Conservation (phyloP, 2,888 invertebrate genomes). For the Thera obeliscata region DNA sequence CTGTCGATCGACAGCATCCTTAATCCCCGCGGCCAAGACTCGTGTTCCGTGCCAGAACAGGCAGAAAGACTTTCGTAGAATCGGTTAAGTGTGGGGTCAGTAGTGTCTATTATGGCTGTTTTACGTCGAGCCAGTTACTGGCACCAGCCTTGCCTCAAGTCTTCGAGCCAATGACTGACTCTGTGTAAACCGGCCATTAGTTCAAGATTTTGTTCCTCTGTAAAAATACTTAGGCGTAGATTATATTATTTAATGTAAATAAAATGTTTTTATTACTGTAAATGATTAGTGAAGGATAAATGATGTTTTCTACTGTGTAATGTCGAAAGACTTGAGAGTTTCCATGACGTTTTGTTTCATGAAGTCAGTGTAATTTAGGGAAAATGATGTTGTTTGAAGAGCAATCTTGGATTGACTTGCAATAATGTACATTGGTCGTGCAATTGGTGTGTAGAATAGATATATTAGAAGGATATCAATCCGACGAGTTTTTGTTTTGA, state of each 20-base stretch:
- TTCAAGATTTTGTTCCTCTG: conserved; percentile 82
- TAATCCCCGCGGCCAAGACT: conserved; percentile 65
- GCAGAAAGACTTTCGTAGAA: conserved; percentile 60
- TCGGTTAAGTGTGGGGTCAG: conserved; percentile 64
- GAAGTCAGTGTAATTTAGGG: conserved; percentile 33
- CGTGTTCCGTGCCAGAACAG: conserved; percentile 69
- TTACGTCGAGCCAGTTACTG: conserved; percentile 12
- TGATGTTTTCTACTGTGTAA: conserved; percentile 69
- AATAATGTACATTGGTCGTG: conserved; percentile 68
- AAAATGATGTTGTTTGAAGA: conserved; percentile 49
- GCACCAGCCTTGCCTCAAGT: neutral
- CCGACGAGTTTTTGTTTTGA: conserved; percentile 23
- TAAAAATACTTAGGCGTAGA: conserved; percentile 73
- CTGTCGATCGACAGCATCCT: conserved; percentile 78
- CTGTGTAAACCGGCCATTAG: conserved; percentile 52
- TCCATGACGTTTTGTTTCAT: conserved; percentile 31
- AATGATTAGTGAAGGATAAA: conserved; percentile 66
- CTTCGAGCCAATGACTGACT: conserved; percentile 29
- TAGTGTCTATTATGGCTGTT: conserved; percentile 49
- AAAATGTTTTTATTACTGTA: conserved; percentile 82
- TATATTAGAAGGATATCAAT: conserved; percentile 46
- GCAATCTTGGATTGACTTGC: conserved; percentile 51
- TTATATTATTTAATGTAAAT: conserved; percentile 80
- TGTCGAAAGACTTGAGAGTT: conserved; percentile 43
- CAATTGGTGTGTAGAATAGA: conserved; percentile 70